A percentile compares a stretch with the other conserved stretches of the same genome.
These are phyloP conservation scores for Ciona savignyi DNA, from an alignment of 23 tunicate species.

Conservation along the genomic window DNA sequence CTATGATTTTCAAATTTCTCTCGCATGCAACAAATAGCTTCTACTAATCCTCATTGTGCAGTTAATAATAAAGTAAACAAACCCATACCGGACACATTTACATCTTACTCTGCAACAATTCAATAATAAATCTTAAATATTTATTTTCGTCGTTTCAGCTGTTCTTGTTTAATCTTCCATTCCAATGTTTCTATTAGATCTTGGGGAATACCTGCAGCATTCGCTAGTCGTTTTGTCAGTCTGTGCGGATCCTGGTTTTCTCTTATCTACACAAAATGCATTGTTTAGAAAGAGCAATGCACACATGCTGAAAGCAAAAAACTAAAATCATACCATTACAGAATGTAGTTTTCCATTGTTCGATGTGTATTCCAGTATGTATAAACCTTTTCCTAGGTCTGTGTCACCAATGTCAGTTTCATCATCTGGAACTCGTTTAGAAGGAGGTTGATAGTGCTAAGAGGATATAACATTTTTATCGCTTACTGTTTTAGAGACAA, in stretches of 20 bases:
- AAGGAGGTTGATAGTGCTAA: not conserved
- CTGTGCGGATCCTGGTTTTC: slow-evolving; percentile 39
- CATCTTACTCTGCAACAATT: no score
- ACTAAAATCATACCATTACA: slow-evolving; percentile 18
- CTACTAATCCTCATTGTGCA: no score
- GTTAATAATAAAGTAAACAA: no score
- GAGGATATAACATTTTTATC: no score
- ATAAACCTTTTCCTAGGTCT: slow-evolving; percentile 25
- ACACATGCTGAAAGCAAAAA: no score
- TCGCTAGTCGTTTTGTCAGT: slow-evolving; percentile 32
- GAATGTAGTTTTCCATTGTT: slow-evolving; percentile 21
- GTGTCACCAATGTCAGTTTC: not conserved
- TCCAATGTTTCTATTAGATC: slow-evolving; percentile 63
- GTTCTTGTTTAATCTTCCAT: slow-evolving; percentile 87
- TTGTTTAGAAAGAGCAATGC: not conserved
- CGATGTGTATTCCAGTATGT: slow-evolving; percentile 34
- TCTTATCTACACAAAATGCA: slow-evolving; percentile 23
- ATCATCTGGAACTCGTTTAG: not conserved
- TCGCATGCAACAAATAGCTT: no score
- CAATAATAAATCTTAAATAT: no score
- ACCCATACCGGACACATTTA: no score
- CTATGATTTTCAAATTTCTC: no score
- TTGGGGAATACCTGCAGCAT: slow-evolving; percentile 48
- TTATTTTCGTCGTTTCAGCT: slow-evolving; percentile 19
- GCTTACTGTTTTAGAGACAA: no score